Evolutionary conservation across 1,140 invertebrate species (phyloP), one percentile per base, ranked within the genome.

Genomic region (Oedothorax gibbosus): DNA sequence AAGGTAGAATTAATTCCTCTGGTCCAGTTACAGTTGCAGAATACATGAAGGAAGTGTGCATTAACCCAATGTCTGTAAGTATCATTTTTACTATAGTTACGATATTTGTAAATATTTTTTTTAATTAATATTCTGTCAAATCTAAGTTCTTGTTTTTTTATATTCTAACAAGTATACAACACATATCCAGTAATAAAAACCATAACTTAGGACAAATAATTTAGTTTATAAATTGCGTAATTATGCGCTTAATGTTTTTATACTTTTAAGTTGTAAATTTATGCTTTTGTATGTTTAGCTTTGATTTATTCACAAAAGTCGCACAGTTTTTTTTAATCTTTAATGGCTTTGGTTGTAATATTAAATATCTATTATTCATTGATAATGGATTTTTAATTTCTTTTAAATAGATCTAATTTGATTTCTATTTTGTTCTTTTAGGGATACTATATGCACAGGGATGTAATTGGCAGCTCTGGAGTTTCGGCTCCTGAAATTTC

Each of bases 401-500:
- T 65, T 10, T 20, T 15, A 64, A 14, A 14, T 64, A 64, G 4
- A n/a, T 0, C 51, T 8, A 53, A 66, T 79, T 66, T 65, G 6
- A 50, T 50, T 7, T 50, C 53, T 62, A n/a, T 21, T 18, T 56
- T 51, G n/a, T 57, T 56, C 60, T 87, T 87, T 66, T 86, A 93
- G 88, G 97, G 97, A 69, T 98, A 98, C 91, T 97, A 97, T 87
- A 96, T 95, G 92, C 92, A 92, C 71, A 93, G 92, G 88, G 94
- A 99, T 92, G 94, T 97, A 4, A 96, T 99, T 91, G 97, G 98
- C 0, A 90, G 92, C 60, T 85, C 86, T 50, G 98, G 99, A 90
- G 99, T 99, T 88, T 99, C 98, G 20, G 98, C 97, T 8, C 98
- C 98, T 35, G 98, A 99, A 93, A 95, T 99, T 69, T 94, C 93